These are phyloP conservation scores for Lutjanus erythropterus DNA, from an alignment of 2,113 vertebrate genomes.

Conservation along the genomic window DNA sequence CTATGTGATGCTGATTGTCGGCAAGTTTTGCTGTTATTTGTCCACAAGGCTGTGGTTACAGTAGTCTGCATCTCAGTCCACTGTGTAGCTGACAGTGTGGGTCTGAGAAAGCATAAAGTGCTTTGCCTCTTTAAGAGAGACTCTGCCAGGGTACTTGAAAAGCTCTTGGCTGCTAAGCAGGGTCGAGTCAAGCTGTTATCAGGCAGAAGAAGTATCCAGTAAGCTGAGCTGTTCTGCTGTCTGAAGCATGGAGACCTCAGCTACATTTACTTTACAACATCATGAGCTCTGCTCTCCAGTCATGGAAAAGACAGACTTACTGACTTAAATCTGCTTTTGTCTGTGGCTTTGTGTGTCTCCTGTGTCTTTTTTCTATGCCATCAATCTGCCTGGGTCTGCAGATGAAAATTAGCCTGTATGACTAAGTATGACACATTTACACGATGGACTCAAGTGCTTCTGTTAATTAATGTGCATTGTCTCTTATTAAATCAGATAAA, in stretches of 20 bases:
- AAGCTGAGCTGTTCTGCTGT: conserved; percentile 35
- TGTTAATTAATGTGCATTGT: too few species aligned
- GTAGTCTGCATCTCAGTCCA: neutral
- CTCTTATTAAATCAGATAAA: too few species aligned
- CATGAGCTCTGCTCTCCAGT: neutral
- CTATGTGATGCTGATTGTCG: neutral
- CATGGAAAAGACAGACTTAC: neutral
- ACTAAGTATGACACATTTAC: too few species aligned
- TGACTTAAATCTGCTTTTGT: neutral
- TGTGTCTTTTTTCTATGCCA: too few species aligned
- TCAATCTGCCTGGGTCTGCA: too few species aligned
- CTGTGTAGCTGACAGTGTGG: neutral
- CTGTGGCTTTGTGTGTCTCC: neutral
- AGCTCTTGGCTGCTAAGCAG: conserved; percentile 44
- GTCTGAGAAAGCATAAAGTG: conserved; percentile 18
- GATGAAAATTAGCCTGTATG: too few species aligned
- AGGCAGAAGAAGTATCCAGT: conserved; percentile 40
- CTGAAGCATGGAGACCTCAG: conserved; percentile 34
- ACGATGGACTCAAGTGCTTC: too few species aligned
- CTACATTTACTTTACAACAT: conserved; percentile 19
- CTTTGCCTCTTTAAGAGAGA: conserved; percentile 56
- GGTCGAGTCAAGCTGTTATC: conserved; percentile 56
- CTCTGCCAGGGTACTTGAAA: conserved; percentile 49
- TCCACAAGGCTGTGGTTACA: neutral
- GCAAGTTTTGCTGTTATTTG: too few species aligned